Conservation (phyloP, 2,888 invertebrate genomes). For the Caenorhabditis doughertyi region DNA sequence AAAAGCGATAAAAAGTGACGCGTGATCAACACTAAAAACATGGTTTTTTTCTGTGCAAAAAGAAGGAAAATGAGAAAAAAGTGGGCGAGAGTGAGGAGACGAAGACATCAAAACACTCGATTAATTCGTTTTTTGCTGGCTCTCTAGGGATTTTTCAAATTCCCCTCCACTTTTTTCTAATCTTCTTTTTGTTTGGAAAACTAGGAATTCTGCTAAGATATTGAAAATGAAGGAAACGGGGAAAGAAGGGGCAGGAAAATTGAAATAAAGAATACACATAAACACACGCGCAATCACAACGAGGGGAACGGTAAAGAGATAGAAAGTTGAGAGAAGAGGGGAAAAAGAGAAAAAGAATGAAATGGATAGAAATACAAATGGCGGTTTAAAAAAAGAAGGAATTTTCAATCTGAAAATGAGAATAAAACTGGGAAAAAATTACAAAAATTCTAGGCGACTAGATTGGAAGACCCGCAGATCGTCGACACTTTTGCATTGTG, state of each 20-base stretch:
- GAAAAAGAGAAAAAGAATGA: slow-evolving; percentile 14
- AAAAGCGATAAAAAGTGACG: background rate
- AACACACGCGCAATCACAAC: slow-evolving; percentile 6
- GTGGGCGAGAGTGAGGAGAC: background rate
- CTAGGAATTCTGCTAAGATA: background rate
- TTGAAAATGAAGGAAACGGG: background rate
- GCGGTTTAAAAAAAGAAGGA: slow-evolving; percentile 8
- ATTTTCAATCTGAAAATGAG: background rate
- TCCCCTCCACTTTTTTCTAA: background rate
- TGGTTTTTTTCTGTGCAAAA: slow-evolving; percentile 15
- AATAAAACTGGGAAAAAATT: background rate
- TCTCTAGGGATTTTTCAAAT: background rate
- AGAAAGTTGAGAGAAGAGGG: slow-evolving; percentile 8
- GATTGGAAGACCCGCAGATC: slow-evolving; percentile 91
- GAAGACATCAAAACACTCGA: slow-evolving; percentile 27
- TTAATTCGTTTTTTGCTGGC: slow-evolving; percentile 6
- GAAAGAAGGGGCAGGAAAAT: background rate
- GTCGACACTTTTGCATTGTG: slow-evolving; percentile 96
- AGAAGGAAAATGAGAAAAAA: background rate
- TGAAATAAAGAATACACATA: background rate
- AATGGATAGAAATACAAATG: no score
- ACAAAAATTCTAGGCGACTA: slow-evolving; percentile 13
- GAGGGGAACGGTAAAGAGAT: background rate
- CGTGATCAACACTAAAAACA: slow-evolving; percentile 41
- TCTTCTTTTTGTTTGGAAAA: background rate